phyloP scores from a whole-genome alignment of 2,797 vertebrate genomes.

The Anolis apletophallus region DNA sequence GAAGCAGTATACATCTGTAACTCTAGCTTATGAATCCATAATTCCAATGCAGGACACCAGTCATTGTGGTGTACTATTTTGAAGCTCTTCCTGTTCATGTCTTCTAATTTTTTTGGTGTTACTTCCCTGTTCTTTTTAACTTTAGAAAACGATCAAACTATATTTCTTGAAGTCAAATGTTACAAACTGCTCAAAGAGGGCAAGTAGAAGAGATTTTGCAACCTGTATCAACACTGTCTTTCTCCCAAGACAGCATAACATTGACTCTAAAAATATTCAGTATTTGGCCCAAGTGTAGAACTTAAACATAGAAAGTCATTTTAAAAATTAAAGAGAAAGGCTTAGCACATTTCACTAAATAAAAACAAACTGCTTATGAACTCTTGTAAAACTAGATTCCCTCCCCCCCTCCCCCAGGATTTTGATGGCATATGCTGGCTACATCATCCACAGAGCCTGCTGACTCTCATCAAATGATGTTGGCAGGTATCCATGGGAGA shows the following conservation, averaged over 20 bases:
- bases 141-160: neutral
- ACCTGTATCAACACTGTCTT: neutral
- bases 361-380: neutral
- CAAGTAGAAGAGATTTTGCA: neutral
- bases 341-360: neutral
- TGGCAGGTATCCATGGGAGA: no score
- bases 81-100: neutral
- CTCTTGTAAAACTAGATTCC: neutral
- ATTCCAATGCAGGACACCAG: no score
- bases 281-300: neutral
- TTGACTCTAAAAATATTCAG: neutral
- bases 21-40: no score
- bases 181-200: neutral
- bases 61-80: neutral
- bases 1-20: no score
- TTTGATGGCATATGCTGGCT: no score
- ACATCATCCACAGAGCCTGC: no score
- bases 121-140: neutral
- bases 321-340: neutral
- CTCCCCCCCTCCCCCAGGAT: no score
- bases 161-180: neutral
- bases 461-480: no score
- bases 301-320: neutral
- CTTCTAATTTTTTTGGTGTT: neutral
- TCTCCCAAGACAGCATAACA: neutral